These are phyloP conservation scores for Australoheros scitulus DNA, from an alignment of 2,113 vertebrate species.

Conservation along the genomic window DNA sequence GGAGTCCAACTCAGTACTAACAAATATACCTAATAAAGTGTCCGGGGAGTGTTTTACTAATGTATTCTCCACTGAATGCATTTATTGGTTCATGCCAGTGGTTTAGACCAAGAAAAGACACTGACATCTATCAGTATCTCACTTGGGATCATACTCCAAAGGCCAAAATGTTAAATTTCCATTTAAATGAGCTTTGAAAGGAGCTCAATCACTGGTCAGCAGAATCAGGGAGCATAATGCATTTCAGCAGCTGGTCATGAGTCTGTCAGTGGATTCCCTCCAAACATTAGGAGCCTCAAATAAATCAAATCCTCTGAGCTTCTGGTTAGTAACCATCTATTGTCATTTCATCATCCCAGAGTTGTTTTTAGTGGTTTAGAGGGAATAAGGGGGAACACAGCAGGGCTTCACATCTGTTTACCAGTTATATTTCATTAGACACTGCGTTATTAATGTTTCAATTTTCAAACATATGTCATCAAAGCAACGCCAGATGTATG, in stretches of 20 bases:
- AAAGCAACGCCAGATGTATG: slow-evolving; percentile 46
- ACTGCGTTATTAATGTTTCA: slow-evolving; percentile 28
- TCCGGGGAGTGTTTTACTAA: neutral
- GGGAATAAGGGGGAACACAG: neutral
- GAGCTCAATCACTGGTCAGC: slow-evolving; percentile 2
- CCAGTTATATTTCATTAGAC: slow-evolving; percentile 22
- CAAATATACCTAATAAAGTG: neutral
- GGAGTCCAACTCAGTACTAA: no score
- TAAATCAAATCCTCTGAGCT: slow-evolving; percentile 40
- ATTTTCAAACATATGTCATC: slow-evolving; percentile 12
- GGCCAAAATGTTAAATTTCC: neutral
- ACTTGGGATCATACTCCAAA: neutral
- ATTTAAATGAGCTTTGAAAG: neutral
- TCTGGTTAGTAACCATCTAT: slow-evolving; percentile 35
- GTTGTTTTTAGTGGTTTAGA: slow-evolving; percentile 11
- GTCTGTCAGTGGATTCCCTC: slow-evolving; percentile 22
- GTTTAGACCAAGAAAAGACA: neutral
- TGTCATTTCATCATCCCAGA: slow-evolving; percentile 22
- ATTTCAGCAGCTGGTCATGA: slow-evolving; percentile 19
- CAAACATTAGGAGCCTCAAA: slow-evolving; percentile 20
- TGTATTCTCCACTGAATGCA: neutral
- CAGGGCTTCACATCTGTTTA: slow-evolving; percentile 41
- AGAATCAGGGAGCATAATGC: neutral
- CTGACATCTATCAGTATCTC: neutral
- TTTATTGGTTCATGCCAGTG: neutral